Percentiles rank a stretch among this genome's conserved stretches.
These are phyloP conservation scores for Lepisosteus osseus DNA, from an alignment of 2,113 vertebrate species.

Conservation along the genomic window DNA sequence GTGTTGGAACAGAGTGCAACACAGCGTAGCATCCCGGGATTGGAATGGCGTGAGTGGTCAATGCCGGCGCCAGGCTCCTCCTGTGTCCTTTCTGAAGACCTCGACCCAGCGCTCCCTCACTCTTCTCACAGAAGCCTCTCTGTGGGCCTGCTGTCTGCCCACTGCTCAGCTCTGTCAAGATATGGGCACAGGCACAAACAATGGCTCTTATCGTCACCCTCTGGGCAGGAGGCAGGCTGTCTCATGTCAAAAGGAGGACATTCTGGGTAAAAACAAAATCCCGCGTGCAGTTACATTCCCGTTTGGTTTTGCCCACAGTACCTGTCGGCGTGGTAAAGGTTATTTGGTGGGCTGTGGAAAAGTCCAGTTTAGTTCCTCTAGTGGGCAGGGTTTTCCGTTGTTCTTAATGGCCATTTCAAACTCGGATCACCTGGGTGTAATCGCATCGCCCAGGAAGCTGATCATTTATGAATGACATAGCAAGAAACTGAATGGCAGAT, in stretches of 20 bases:
- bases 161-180: too few species aligned
- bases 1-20: conserved; percentile 71
- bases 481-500: conserved; percentile 32
- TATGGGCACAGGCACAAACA: conserved; percentile 9
- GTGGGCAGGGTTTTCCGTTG: conserved; percentile 8
- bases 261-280: too few species aligned
- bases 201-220: conserved; percentile 35
- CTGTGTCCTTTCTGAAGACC: conserved; percentile 62
- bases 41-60: conserved; percentile 71
- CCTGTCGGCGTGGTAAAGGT: too few species aligned
- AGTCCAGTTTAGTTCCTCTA: conserved; percentile 45
- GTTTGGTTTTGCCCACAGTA: too few species aligned
- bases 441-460: not conserved
- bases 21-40: conserved; percentile 66
- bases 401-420: not conserved
- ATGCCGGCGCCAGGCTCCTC: conserved; percentile 64
- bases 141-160: conserved; percentile 9
- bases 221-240: not conserved
- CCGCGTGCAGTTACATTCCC: too few species aligned
- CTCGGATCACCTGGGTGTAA: not conserved
- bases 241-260: too few species aligned
- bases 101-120: conserved; percentile 28
- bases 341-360: conserved; percentile 33
- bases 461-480: not conserved
- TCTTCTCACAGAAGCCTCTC: not conserved